A percentile compares a stretch with the other conserved stretches of the same genome.
These are phyloP conservation scores for Phylloscopus whistleri DNA, from an alignment of 2,113 vertebrate species.

Conservation along the genomic window DNA sequence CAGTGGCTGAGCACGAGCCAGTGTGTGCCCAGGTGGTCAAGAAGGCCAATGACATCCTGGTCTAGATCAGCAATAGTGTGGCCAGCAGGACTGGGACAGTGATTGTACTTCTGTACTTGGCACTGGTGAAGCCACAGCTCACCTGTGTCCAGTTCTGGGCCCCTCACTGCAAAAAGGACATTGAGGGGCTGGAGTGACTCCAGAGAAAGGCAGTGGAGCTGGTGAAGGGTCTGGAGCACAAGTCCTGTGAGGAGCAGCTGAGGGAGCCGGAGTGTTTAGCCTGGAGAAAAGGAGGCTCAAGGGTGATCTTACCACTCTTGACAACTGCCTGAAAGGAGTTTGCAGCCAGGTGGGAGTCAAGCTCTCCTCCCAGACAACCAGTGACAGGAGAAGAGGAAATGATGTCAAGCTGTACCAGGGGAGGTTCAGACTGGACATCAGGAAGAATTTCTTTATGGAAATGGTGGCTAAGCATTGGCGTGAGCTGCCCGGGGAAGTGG, in stretches of 20 bases:
- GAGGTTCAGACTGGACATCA: not conserved
- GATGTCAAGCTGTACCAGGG: not conserved
- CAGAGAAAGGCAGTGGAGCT: not conserved
- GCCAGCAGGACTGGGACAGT: not conserved
- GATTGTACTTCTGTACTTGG: fast-evolving
- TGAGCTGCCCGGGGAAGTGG: not conserved
- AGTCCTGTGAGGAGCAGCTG: no score
- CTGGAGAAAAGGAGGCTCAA: not conserved
- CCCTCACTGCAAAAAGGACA: fast-evolving
- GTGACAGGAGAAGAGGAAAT: not conserved
- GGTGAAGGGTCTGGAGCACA: not conserved
- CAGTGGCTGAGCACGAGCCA: not conserved
- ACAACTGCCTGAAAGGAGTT: not conserved
- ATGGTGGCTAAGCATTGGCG: not conserved
- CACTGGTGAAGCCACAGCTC: not conserved
- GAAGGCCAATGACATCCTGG: not conserved
- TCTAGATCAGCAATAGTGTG: not conserved
- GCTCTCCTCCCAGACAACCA: not conserved
- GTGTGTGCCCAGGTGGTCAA: fast-evolving
- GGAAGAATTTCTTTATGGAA: not conserved
- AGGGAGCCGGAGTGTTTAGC: no score
- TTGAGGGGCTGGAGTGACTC: fast-evolving
- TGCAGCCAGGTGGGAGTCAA: fast-evolving
- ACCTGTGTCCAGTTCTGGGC: not conserved
- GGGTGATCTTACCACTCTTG: not conserved